Evolutionary conservation across 2,888 invertebrate species (phyloP), one percentile per base, ranked within the genome.

Genomic region (Euclidia mi): DNA sequence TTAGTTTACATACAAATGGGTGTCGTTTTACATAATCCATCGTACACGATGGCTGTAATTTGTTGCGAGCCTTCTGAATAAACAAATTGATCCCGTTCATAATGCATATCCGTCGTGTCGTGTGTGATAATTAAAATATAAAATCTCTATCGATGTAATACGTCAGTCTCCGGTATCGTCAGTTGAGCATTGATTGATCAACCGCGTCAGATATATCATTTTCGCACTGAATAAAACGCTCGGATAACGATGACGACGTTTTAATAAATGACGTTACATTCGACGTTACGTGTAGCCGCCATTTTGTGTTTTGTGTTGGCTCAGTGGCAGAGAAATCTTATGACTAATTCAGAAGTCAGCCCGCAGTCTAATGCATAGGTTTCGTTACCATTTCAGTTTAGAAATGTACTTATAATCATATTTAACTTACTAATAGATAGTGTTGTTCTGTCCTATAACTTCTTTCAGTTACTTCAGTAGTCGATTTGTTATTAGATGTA

Each of bases 1-100:
- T 93, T 93, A 91, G 92, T 92, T 94, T 85, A 90, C 93, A 93
- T 93, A 93, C 88, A 93, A 93, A 94, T 94, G 91, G 92, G 87
- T 81, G 81, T 93, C 90, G 92, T 89, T 93, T 93, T 92, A 94
- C 94, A 93, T 93, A 94, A 94, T 93, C 91, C 92, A 88, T 89
- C 91, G 88, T 86, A 82, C 82, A 85, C 87, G 69, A 75, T 87
- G 87, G 79, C 84, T 86, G 91, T 92, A 92, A 94, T 94, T 94
- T 94, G 92, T 93, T 88, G 86, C 88, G 87, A 89, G 88, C 89
- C 86, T 88, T 89, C 87, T 87, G 89, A 86, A 91, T 92, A 90
- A 91, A 90, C 90, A 88, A 91, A 91, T 91, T 89, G 90, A 92
- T 92, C 89, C 82, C 84, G 82, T 84, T 84, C 83, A 84, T 83